Percentiles rank a stretch among this genome's conserved stretches.
Evolutionary conservation across 1,140 invertebrate genomes (phyloP).

Genomic region (Drosophila santomea): DNA sequence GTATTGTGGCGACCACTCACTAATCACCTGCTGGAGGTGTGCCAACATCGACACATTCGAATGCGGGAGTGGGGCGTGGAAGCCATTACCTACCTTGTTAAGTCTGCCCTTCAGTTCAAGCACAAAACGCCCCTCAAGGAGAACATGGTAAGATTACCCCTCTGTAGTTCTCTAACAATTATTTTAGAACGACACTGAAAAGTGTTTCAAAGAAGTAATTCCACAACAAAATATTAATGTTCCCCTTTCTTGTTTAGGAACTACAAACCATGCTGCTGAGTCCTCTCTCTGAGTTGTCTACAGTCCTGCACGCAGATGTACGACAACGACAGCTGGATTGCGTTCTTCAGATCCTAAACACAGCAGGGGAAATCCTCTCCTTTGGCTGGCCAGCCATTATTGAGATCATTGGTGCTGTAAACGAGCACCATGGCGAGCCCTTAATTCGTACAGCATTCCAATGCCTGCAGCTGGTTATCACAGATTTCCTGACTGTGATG

Average conservation of each 20-base stretch:
- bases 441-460: conserved; percentile 97
- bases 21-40: conserved; percentile 97
- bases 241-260: conserved; percentile 86
- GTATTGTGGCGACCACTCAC: conserved; percentile 98
- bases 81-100: conserved; percentile 97
- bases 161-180: no score
- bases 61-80: conserved; percentile 99
- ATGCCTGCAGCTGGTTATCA: conserved; percentile 98
- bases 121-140: conserved; percentile 93
- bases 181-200: no score
- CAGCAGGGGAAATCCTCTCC: conserved; percentile 94
- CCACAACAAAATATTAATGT: no score
- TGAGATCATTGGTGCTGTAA: conserved; percentile 96
- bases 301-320: conserved; percentile 95
- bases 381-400: conserved; percentile 98
- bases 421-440: conserved; percentile 96
- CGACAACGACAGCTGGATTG: conserved; percentile 97
- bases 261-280: conserved; percentile 93
- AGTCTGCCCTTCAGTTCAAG: conserved; percentile 95
- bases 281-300: conserved; percentile 95
- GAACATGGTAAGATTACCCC: conserved; percentile 88
- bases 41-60: conserved; percentile 96
- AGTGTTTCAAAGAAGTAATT: no score
- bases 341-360: conserved; percentile 96
- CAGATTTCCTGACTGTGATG: conserved; percentile 96